Conservation (phyloP, 2,113 vertebrate genomes). For the Hipposideros armiger region DNA sequence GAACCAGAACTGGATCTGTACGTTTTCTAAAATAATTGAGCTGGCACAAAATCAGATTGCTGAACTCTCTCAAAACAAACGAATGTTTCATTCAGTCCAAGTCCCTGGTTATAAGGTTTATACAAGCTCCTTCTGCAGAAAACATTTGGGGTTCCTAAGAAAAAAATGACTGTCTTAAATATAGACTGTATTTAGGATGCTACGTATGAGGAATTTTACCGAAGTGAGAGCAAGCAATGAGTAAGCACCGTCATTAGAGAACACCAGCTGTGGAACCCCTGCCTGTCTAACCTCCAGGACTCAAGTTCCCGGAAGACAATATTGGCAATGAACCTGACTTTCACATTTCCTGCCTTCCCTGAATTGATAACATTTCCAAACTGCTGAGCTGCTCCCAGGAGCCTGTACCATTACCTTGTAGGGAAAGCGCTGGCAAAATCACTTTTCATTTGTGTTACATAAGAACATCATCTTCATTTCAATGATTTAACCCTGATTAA, state of each 20-base stretch:
- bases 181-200: neutral
- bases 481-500: constrained; percentile 69
- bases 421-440: constrained; percentile 63
- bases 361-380: constrained; percentile 52
- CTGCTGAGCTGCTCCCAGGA: constrained; percentile 1
- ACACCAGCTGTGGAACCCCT: constrained; percentile 42
- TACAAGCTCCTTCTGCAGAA: constrained; percentile 5
- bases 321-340: constrained; percentile 53
- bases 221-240: neutral
- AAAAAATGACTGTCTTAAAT: constrained; percentile 7
- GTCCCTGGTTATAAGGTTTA: neutral
- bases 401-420: constrained; percentile 67
- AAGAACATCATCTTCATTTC: constrained; percentile 70
- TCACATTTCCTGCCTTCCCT: constrained; percentile 58
- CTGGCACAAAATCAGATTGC: neutral
- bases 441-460: constrained; percentile 61
- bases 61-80: neutral
- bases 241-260: neutral
- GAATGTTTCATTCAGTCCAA: constrained; percentile 6
- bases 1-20: neutral
- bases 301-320: constrained; percentile 35
- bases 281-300: constrained; percentile 30
- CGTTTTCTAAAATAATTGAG: constrained; percentile 15
- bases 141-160: constrained; percentile 9
- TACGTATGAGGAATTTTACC: neutral